Percentiles rank a stretch among this genome's conserved stretches.
These are phyloP conservation scores for Forbesichthys agassizii DNA, from an alignment of 2,113 vertebrate genomes.

Conservation along the genomic window DNA sequence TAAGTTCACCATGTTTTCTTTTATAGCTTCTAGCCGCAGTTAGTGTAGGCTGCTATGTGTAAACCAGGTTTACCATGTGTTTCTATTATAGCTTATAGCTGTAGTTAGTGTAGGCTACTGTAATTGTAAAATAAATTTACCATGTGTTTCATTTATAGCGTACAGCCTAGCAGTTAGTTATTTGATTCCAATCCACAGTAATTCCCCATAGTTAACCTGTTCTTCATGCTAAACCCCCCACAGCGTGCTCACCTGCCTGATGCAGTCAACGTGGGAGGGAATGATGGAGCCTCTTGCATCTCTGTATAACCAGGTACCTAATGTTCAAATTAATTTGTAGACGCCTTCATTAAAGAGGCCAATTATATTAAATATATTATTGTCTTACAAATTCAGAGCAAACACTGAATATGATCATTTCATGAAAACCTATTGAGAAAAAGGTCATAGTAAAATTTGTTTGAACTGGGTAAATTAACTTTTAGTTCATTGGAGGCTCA, in stretches of 20 bases:
- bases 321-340: slow-evolving; percentile 11
- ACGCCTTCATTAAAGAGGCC: slow-evolving; percentile 11
- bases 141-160: too few relatives aligned
- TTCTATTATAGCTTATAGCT: too few relatives aligned
- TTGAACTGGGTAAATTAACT: slow-evolving; percentile 37
- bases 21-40: too few relatives aligned
- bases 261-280: slow-evolving; percentile 19
- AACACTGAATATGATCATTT: slow-evolving; percentile 11
- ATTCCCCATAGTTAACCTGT: slow-evolving; percentile 37
- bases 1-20: too few relatives aligned
- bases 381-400: slow-evolving; percentile 12
- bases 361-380: slow-evolving; percentile 5
- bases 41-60: too few relatives aligned
- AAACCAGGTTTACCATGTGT: too few relatives aligned
- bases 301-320: background rate
- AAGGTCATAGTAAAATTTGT: slow-evolving; percentile 27
- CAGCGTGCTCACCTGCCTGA: slow-evolving; percentile 18
- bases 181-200: too few relatives aligned
- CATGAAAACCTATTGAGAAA: slow-evolving; percentile 20
- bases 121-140: too few relatives aligned
- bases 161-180: too few relatives aligned
- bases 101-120: too few relatives aligned
- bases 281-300: slow-evolving; percentile 1
- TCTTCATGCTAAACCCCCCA: slow-evolving; percentile 9
- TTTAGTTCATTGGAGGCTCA: slow-evolving; percentile 49